Percentiles rank a stretch among this genome's conserved stretches.
These are phyloP conservation scores for Byasa hedistus DNA, from an alignment of 2,888 invertebrate genomes.

Conservation along the genomic window DNA sequence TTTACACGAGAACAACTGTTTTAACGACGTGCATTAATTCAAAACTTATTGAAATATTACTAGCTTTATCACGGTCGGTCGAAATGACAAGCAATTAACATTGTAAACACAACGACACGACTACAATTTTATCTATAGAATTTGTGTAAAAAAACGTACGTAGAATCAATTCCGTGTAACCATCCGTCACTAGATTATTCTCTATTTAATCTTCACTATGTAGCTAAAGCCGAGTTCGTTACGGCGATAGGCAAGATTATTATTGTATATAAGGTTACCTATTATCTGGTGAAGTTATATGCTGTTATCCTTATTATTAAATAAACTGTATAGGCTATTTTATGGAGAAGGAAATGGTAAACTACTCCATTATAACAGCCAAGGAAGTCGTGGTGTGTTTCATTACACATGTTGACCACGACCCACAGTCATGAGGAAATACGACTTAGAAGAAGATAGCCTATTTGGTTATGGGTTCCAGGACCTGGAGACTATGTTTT, in stretches of 20 bases:
- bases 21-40: constrained; percentile 15
- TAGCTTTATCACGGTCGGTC: constrained; percentile 25
- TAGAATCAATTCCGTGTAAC: constrained; percentile 30
- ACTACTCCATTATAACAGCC: too few relatives aligned
- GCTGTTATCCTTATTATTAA: too few relatives aligned
- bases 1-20: constrained; percentile 27
- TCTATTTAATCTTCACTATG: constrained; percentile 14
- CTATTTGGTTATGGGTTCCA: too few relatives aligned
- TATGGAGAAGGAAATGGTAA: too few relatives aligned
- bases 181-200: constrained; percentile 27
- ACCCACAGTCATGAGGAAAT: too few relatives aligned
- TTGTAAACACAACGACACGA: constrained; percentile 26
- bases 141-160: constrained; percentile 26
- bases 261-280: constrained; percentile 8
- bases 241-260: constrained; percentile 3
- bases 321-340: too few relatives aligned
- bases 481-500: too few relatives aligned
- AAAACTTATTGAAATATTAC: constrained; percentile 28
- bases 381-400: too few relatives aligned
- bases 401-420: too few relatives aligned
- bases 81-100: constrained; percentile 30
- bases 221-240: constrained; percentile 23
- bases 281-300: too few relatives aligned
- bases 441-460: too few relatives aligned
- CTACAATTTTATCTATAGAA: constrained; percentile 25